Evolutionary conservation across 2,888 invertebrate genomes (phyloP).

Genomic region (Brachyptera putata): DNA sequence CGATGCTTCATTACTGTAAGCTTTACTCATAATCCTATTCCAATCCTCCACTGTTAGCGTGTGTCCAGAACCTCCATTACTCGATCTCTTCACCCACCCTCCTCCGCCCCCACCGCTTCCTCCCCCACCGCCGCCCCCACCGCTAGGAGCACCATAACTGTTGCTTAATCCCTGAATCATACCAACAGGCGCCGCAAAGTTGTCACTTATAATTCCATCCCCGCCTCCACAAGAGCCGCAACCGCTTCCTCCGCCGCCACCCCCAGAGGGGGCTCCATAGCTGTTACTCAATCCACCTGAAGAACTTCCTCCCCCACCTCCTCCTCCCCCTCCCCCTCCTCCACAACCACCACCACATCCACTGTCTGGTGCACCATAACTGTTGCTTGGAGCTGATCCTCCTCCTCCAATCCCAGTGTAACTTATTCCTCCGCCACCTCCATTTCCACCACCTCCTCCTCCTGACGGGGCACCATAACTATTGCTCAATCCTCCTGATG

Average conservation of each 20-base stretch:
- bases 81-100: neutral
- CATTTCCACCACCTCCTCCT: neutral
- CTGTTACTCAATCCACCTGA: neutral
- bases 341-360: neutral
- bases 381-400: neutral
- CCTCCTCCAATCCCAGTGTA: neutral
- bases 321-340: constrained; percentile 1
- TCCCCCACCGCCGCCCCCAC: neutral
- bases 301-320: constrained; percentile 15
- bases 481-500: neutral
- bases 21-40: neutral
- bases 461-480: constrained; percentile 8
- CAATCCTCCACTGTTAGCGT: neutral
- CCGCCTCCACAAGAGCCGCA: neutral
- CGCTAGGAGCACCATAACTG: constrained; percentile 1
- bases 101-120: neutral
- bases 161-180: neutral
- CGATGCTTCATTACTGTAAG: no score
- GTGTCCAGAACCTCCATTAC: no score
- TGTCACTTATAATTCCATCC: constrained; percentile 3
- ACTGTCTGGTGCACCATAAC: neutral
- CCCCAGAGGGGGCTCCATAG: constrained; percentile 5
- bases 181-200: constrained; percentile 11
- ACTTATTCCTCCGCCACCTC: neutral
- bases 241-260: neutral